These are phyloP conservation scores for Drosophila bipectinata DNA, from an alignment of 1,140 invertebrate species.

Conservation along the genomic window DNA sequence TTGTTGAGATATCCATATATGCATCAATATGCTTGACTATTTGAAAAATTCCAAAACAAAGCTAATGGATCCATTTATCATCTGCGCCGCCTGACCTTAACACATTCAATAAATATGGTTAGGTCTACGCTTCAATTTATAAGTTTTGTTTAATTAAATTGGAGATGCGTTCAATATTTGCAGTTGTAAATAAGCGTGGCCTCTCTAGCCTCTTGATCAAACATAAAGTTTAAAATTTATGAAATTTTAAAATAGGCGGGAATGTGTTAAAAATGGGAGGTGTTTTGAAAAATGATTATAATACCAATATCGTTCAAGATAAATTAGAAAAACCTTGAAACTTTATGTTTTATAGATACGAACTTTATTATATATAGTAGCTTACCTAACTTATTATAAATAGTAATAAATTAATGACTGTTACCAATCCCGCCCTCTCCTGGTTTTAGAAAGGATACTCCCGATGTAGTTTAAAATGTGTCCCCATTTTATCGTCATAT, in stretches of 20 bases:
- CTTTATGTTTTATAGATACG: too few relatives aligned
- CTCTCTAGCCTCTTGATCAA: slow-evolving; percentile 33
- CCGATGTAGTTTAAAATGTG: too few relatives aligned
- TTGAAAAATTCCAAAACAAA: slow-evolving; percentile 15
- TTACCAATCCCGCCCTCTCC: too few relatives aligned
- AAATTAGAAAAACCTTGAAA: neutral
- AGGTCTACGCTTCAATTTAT: slow-evolving; percentile 31
- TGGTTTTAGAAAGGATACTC: too few relatives aligned
- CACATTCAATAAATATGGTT: slow-evolving; percentile 21
- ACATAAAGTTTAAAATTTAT: slow-evolving; percentile 30
- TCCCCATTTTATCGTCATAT: too few relatives aligned
- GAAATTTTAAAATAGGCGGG: neutral
- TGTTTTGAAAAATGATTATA: neutral
- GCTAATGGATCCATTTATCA: slow-evolving; percentile 48
- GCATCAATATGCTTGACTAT: neutral
- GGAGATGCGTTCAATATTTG: slow-evolving; percentile 69
- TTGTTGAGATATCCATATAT: slow-evolving; percentile 1
- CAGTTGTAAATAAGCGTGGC: slow-evolving; percentile 48
- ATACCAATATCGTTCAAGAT: neutral
- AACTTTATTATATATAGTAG: too few relatives aligned
- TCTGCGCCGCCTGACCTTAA: slow-evolving; percentile 44
- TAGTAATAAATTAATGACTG: too few relatives aligned
- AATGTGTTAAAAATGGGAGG: neutral
- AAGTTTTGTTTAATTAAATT: slow-evolving; percentile 43
- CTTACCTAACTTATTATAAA: too few relatives aligned